Base-by-base conservation (phyloP, 2,113 vertebrate species). In the Pelobates fuscus region DNA sequence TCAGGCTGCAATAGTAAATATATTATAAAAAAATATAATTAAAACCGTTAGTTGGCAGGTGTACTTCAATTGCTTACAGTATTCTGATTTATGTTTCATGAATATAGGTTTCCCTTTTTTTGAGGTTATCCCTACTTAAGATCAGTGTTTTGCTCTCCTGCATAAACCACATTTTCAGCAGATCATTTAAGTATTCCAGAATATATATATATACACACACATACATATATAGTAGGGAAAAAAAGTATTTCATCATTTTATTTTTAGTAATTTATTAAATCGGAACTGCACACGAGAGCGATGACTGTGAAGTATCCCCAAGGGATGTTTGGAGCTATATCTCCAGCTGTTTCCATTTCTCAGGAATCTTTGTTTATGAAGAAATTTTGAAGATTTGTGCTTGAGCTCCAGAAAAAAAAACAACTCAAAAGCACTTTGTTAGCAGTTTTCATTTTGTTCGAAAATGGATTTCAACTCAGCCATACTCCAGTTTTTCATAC, bases 211-310 rank as follows among this genome's bases (percentile, higher is more conserved):
- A 54, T 80, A 75, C 70, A 41, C 68, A 78, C n/a, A n/a, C n/a
- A n/a, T n/a, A n/a, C n/a, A n/a, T n/a, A n/a, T n/a, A n/a, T n/a
- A n/a, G n/a, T n/a, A n/a, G n/a, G n/a, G n/a, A n/a, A n/a, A 78
- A 80, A 49, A 23, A n/a, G 72, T 60, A 76, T 76, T 76, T 84
- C 64, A 81, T 83, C 77, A 73, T 57, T 70, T 29, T 63, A 79
- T 84, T 81, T 80, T 84, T 81, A 86, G 77, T 68, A 83, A 84
- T 83, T 76, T 81, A 83, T 82, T 86, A 84, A 86, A 79, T 59
- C 0, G 7, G 79, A 71, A 75, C 75, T 79, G 23, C 69, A 77
- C 15, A 81, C 77, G 78, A 74, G 78, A 66, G 67, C 70, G 70
- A 82, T 58, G 73, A 71, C 18, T 77, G 69, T 80, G 78, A 78